Percentiles rank a stretch among this genome's conserved stretches.
phyloP scores from a whole-genome alignment of 2,113 vertebrate genomes.

The Hippopotamus amphibius region DNA sequence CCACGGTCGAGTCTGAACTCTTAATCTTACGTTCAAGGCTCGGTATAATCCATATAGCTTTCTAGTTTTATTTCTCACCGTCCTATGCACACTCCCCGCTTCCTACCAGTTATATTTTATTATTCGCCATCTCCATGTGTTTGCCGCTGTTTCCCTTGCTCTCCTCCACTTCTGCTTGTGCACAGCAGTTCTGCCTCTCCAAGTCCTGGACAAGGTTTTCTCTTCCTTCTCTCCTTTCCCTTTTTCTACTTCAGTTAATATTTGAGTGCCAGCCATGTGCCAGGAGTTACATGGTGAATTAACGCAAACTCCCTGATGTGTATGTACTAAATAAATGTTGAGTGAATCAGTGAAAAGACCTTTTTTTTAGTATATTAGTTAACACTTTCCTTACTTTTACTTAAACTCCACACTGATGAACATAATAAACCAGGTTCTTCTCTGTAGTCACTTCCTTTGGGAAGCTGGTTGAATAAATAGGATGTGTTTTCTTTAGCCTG shows the following conservation, averaged over 20 bases:
- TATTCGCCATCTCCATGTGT: not conserved
- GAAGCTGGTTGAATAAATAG: conserved; percentile 28
- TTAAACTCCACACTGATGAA: conserved; percentile 10
- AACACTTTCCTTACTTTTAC: conserved; percentile 16
- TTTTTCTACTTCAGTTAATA: conserved; percentile 23
- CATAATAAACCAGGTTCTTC: not conserved
- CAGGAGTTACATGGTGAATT: not conserved
- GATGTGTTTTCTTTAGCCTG: not conserved
- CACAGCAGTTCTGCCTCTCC: not conserved
- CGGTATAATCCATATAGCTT: not conserved
- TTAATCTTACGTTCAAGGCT: conserved; percentile 21
- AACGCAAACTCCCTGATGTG: not conserved
- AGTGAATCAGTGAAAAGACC: not conserved
- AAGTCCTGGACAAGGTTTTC: not conserved
- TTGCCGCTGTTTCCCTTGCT: not conserved
- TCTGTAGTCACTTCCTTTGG: not conserved
- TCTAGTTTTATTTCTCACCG: not conserved
- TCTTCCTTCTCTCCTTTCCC: not conserved
- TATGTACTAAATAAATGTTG: not conserved
- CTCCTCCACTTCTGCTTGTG: not conserved
- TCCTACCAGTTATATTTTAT: not conserved
- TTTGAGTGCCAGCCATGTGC: not conserved
- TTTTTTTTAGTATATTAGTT: not conserved
- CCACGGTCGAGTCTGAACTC: not conserved
- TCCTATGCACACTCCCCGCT: not conserved